A percentile compares a stretch with the other conserved stretches of the same genome.
Conservation (phyloP, 1,140 invertebrate species). For the Asbolus verrucosus region DNA sequence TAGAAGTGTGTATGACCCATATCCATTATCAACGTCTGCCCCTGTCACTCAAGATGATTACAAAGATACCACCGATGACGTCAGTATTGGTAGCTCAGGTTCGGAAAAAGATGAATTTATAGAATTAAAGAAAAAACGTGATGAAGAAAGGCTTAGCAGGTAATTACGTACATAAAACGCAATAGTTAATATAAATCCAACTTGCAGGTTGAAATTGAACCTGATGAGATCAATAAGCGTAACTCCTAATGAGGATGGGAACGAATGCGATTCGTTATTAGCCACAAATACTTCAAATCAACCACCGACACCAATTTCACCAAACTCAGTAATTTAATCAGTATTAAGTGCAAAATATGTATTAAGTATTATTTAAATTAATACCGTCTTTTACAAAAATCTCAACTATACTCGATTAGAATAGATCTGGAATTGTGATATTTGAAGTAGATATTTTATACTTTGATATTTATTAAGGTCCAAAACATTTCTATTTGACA, state of each 20-base stretch:
- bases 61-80: slow-evolving; percentile 56
- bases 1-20: slow-evolving; percentile 53
- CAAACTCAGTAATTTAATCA: slow-evolving; percentile 11
- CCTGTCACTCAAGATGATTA: slow-evolving; percentile 48
- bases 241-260: slow-evolving; percentile 23
- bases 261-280: slow-evolving; percentile 9
- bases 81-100: slow-evolving; percentile 61
- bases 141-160: slow-evolving; percentile 60
- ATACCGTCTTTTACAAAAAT: too few relatives aligned
- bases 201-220: slow-evolving; percentile 36
- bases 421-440: too few relatives aligned
- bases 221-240: slow-evolving; percentile 40
- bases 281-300: not conserved
- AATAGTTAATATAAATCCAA: not conserved
- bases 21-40: slow-evolving; percentile 54
- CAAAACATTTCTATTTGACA: too few relatives aligned
- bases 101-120: slow-evolving; percentile 60
- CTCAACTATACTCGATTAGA: too few relatives aligned
- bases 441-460: too few relatives aligned
- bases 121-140: slow-evolving; percentile 58
- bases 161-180: slow-evolving; percentile 41
- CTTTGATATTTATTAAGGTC: too few relatives aligned
- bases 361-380: too few relatives aligned
- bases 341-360: not conserved
- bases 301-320: slow-evolving; percentile 1